Evolutionary conservation across 2,113 vertebrate species (phyloP).

Genomic region (Crocuta crocuta): DNA sequence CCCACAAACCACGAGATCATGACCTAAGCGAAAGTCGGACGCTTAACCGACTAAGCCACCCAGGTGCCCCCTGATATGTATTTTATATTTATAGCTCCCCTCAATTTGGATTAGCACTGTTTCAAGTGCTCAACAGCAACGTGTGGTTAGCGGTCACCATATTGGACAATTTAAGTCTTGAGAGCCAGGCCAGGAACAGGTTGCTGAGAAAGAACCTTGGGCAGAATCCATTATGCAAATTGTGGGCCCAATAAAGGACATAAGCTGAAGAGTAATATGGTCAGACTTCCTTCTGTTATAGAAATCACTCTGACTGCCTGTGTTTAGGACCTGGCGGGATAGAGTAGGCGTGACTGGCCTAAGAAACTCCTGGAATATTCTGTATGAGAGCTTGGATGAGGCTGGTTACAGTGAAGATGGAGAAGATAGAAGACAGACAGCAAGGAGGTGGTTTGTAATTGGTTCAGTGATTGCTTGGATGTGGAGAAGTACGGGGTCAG

Average conservation of each 20-base stretch:
- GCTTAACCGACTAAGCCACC: too few relatives aligned
- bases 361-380: background rate
- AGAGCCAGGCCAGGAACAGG: background rate
- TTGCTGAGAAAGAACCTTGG: background rate
- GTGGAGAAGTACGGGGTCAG: background rate
- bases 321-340: background rate
- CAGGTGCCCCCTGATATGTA: background rate
- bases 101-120: background rate
- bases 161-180: background rate
- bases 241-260: background rate
- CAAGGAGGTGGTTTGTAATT: background rate
- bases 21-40: too few relatives aligned
- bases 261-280: background rate
- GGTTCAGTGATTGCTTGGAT: background rate
- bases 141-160: background rate
- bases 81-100: background rate
- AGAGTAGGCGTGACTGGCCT: background rate
- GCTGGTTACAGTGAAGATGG: background rate
- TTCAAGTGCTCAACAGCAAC: background rate
- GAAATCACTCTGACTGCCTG: background rate
- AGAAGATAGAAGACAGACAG: background rate
- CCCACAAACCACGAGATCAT: too few relatives aligned
- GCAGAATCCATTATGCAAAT: background rate
- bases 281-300: background rate
- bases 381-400: background rate